Evolutionary conservation across 1,140 invertebrate genomes (phyloP), one percentile per base, ranked within the genome.

Genomic region (Drosophila mayri): DNA sequence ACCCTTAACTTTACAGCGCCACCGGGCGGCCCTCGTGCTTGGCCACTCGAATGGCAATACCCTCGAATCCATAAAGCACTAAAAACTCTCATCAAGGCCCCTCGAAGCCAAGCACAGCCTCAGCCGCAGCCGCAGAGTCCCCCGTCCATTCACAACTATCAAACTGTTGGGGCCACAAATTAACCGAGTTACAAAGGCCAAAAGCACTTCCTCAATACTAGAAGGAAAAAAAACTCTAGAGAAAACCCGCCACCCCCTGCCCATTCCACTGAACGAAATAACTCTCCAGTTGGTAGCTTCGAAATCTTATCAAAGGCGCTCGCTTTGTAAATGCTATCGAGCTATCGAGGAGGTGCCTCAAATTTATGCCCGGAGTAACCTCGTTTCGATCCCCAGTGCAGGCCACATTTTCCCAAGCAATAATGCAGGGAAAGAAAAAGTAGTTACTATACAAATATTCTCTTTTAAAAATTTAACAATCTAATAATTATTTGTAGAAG

Each of bases 291-390:
- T 72, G 66, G 66, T 72, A 71, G 68, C 68, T 72, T 65, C 28
- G 66, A 66, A 87, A 87, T 88, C 83, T 88, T 88, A 87, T 88
- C 81, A 84, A 84, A 74, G 76, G 71, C 76, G 66, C 73, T 64
- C 60, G 70, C 76, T 63, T 61, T 80, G 73, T 47, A 55, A 37
- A 57, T 43, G 71, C 70, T 75, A 84, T 70, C 76, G 70, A 43
- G 40, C 54, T 54, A 54, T 54, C 52, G 32, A 6, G 35, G 35
- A 38, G 52, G 52, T 54, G 49, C 54, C 72, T 76, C 46, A 67
- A 83, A 84, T 88, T 88, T 88, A 83, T 85, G 78, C 81, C 80
- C 67, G 55, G 46, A 50, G 79, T 90, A 90, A 90, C 85, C 85
- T 90, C 85, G 85, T 90, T 88, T 88, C 77, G 66, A 52, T 72